Evolutionary conservation across 2,113 vertebrate genomes (phyloP).

Genomic region (Rhipidura dahli): DNA sequence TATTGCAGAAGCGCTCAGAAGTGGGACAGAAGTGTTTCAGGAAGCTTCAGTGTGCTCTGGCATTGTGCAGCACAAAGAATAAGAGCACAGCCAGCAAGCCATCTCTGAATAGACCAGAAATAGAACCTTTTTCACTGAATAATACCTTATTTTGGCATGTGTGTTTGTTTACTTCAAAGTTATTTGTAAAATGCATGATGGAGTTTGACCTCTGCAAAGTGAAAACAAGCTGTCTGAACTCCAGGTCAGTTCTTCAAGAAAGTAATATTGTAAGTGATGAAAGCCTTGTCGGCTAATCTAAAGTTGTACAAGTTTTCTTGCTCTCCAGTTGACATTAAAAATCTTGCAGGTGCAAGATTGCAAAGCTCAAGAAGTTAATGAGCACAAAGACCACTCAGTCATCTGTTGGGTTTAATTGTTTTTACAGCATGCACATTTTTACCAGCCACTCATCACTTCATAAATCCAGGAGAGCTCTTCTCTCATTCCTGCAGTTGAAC

Average conservation of each 20-base stretch:
- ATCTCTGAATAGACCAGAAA: conserved; percentile 57
- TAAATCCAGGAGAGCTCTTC: conserved; percentile 70
- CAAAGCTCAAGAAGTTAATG: conserved; percentile 64
- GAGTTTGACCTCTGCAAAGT: conserved; percentile 19
- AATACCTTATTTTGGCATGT: conserved; percentile 58
- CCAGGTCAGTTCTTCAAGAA: conserved; percentile 26
- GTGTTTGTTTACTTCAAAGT: conserved; percentile 66
- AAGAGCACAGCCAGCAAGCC: conserved; percentile 36
- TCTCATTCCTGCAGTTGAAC: conserved; percentile 60
- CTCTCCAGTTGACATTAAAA: conserved; percentile 56
- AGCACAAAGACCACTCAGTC: conserved; percentile 62
- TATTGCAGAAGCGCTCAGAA: not conserved
- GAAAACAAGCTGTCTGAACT: conserved; percentile 56
- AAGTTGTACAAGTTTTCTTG: conserved; percentile 57
- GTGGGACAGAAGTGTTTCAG: conserved; percentile 46
- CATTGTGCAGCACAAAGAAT: conserved; percentile 24
- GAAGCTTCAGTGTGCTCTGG: conserved; percentile 27
- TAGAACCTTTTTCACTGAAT: conserved; percentile 51
- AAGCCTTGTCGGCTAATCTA: conserved; percentile 64
- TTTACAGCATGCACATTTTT: conserved; percentile 66
- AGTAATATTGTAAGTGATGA: conserved; percentile 64
- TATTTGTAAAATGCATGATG: conserved; percentile 64
- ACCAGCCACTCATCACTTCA: conserved; percentile 57
- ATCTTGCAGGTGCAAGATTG: conserved; percentile 71
- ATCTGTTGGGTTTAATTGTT: conserved; percentile 57